A percentile compares a stretch with the other conserved stretches of the same genome.
Conservation (phyloP, 2,888 invertebrate genomes). For the Cordilura impudica region DNA sequence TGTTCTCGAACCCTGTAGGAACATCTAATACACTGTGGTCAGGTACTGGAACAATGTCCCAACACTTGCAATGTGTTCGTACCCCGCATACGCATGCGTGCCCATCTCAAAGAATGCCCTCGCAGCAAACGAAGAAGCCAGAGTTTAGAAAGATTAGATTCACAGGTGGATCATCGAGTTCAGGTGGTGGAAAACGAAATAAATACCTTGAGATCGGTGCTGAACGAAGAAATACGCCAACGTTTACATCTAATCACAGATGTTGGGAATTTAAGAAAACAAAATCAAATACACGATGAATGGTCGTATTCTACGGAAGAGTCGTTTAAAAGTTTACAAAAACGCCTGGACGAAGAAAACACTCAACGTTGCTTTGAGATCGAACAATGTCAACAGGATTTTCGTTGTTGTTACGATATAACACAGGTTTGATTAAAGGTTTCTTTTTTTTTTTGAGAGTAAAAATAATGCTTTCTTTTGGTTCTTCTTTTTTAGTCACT, state of each 20-base stretch:
- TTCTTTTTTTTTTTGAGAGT: not conserved
- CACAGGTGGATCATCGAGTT: slow-evolving; percentile 68
- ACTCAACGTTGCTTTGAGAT: slow-evolving; percentile 79
- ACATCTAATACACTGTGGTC: slow-evolving; percentile 84
- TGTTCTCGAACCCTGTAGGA: slow-evolving; percentile 76
- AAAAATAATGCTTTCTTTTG: not conserved
- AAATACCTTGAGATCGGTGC: slow-evolving; percentile 70
- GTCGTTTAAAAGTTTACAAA: slow-evolving; percentile 77
- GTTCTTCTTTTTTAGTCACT: slow-evolving; percentile 65
- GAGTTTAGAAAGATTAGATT: slow-evolving; percentile 68
- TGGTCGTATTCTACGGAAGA: slow-evolving; percentile 74
- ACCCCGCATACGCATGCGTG: slow-evolving; percentile 81
- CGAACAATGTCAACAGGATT: slow-evolving; percentile 80
- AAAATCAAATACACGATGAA: slow-evolving; percentile 76
- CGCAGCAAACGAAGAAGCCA: slow-evolving; percentile 66
- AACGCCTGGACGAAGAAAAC: slow-evolving; percentile 79
- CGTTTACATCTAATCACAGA: slow-evolving; percentile 76
- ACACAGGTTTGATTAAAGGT: slow-evolving; percentile 72
- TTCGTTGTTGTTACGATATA: slow-evolving; percentile 80
- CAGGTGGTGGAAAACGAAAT: slow-evolving; percentile 73
- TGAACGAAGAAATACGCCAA: slow-evolving; percentile 77
- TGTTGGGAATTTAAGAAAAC: slow-evolving; percentile 76
- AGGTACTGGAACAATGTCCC: slow-evolving; percentile 85
- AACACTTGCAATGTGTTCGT: slow-evolving; percentile 85
- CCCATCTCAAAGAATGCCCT: slow-evolving; percentile 80